Evolutionary conservation across 2,113 vertebrate species (phyloP).

Genomic region (Callospermophilus lateralis): DNA sequence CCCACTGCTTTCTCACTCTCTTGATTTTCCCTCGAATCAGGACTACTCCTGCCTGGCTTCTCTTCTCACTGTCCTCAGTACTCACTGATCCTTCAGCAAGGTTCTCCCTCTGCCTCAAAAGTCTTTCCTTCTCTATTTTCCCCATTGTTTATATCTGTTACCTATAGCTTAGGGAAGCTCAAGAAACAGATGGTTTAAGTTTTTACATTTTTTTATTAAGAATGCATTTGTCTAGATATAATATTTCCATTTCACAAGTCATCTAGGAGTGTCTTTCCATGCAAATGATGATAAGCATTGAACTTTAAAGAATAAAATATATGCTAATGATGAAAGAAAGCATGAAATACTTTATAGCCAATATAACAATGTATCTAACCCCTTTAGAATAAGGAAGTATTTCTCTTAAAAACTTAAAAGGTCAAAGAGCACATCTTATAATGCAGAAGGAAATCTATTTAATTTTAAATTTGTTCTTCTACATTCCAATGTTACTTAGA

Average conservation of each 20-base stretch:
- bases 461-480: conserved; percentile 63
- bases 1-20: not conserved
- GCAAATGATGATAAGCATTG: conserved; percentile 1
- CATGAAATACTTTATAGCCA: conserved; percentile 46
- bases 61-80: not conserved
- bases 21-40: not conserved
- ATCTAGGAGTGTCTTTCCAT: conserved; percentile 14
- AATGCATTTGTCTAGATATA: conserved; percentile 17
- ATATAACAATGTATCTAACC: conserved; percentile 27
- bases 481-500: conserved; percentile 67
- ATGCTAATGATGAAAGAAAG: conserved; percentile 68
- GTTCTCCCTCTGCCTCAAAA: not conserved
- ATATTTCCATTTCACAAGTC: conserved; percentile 57
- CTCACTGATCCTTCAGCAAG: not conserved
- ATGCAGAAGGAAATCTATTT: conserved; percentile 56
- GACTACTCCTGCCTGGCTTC: not conserved
- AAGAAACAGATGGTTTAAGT: not conserved
- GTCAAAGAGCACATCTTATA: conserved; percentile 63
- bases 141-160: not conserved
- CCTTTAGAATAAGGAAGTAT: conserved; percentile 68
- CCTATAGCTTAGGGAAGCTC: not conserved
- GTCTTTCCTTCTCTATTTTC: not conserved
- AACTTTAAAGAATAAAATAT: conserved; percentile 49
- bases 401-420: conserved; percentile 69
- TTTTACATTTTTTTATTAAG: conserved; percentile 53